Conservation (phyloP, 2,888 invertebrate genomes). For the Carcina quercana region DNA sequence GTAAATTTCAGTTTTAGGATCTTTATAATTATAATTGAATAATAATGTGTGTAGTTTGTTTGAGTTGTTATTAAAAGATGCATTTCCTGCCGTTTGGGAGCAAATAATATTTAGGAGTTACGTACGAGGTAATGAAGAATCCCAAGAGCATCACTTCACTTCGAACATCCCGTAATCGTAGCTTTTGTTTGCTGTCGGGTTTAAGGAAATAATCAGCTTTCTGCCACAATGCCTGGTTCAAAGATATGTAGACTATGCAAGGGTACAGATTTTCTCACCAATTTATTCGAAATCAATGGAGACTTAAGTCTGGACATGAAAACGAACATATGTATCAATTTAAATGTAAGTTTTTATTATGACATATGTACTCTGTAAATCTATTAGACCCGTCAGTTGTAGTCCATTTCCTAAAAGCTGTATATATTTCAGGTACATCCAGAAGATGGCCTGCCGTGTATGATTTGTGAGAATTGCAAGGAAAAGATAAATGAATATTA, state of each 20-base stretch:
- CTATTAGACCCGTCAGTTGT: too few species aligned
- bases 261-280: conserved; percentile 11
- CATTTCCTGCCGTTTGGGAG: too few species aligned
- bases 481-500: conserved; percentile 26
- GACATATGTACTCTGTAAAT: not conserved
- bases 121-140: too few species aligned
- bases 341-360: conserved; percentile 14
- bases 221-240: conserved; percentile 7
- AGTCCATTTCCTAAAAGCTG: not conserved
- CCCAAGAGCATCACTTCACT: too few species aligned
- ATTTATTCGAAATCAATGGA: conserved; percentile 14
- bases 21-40: too few species aligned
- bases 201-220: too few species aligned
- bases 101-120: too few species aligned
- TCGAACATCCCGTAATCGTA: too few species aligned
- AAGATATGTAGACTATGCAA: conserved; percentile 23
- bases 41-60: too few species aligned
- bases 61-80: too few species aligned
- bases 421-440: conserved; percentile 16
- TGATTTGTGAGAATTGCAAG: conserved; percentile 26
- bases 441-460: conserved; percentile 23
- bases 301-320: conserved; percentile 14
- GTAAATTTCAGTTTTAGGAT: too few species aligned
- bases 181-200: too few species aligned
- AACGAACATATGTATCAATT: conserved; percentile 16